phyloP scores from a whole-genome alignment of 2,888 invertebrate species.

The Subacronicta megacephala region DNA sequence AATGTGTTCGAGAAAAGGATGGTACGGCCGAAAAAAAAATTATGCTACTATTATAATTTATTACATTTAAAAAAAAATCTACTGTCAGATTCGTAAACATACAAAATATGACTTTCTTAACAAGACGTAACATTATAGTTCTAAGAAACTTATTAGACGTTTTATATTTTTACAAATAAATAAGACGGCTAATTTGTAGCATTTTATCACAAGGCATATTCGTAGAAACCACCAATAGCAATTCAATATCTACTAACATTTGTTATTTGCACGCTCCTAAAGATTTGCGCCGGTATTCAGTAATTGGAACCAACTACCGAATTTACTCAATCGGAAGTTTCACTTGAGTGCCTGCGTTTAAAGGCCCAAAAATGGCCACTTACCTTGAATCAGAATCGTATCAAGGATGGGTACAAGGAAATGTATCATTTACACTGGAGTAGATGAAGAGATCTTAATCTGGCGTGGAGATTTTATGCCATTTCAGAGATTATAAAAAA shows the following conservation, averaged over 20 bases:
- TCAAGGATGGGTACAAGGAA: conserved; percentile 17
- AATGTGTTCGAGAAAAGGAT: too few species aligned
- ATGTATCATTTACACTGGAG: conserved; percentile 15
- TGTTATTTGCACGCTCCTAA: conserved; percentile 34
- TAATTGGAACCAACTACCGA: conserved; percentile 43
- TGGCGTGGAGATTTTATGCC: not conserved
- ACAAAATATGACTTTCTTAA: too few species aligned
- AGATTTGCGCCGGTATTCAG: conserved; percentile 21
- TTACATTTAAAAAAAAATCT: too few species aligned
- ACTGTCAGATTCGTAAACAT: too few species aligned
- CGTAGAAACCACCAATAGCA: conserved; percentile 11
- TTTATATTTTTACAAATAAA: too few species aligned
- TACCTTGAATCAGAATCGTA: conserved; percentile 34
- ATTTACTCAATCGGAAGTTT: conserved; percentile 41
- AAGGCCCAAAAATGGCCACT: conserved; percentile 42
- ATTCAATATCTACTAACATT: conserved; percentile 13
- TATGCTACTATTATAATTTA: too few species aligned
- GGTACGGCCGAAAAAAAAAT: too few species aligned
- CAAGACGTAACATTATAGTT: too few species aligned
- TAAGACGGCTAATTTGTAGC: too few species aligned
- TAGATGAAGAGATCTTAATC: not conserved
- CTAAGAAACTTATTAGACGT: too few species aligned
- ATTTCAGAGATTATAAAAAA: too few species aligned
- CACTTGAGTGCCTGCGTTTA: conserved; percentile 46
- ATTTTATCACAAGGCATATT: not conserved